Percentiles rank a stretch among this genome's conserved stretches.
phyloP scores from a whole-genome alignment of 2,888 invertebrate species.

The Apoderus coryli region DNA sequence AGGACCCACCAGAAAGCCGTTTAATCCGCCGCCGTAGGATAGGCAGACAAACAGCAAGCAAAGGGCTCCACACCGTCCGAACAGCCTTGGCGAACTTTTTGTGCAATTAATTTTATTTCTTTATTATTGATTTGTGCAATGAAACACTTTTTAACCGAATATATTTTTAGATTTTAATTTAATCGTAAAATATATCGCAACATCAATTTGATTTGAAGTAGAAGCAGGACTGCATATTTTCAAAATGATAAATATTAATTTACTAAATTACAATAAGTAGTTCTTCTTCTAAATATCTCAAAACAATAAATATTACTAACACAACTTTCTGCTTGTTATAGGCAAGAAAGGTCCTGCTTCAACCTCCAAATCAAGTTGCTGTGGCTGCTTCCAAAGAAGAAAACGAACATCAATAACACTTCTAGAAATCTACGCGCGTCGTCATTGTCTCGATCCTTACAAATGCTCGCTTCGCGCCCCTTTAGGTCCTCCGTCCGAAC shows the following conservation, averaged over 20 bases:
- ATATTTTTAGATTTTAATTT: too few species aligned
- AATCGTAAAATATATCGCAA: too few species aligned
- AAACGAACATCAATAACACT: slow-evolving; percentile 30
- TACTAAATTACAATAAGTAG: slow-evolving; percentile 5
- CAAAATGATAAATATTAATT: background rate
- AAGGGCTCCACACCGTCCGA: too few species aligned
- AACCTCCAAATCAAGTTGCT: slow-evolving; percentile 30
- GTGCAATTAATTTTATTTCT: too few species aligned
- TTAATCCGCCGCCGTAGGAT: too few species aligned
- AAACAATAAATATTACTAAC: background rate
- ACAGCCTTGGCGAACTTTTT: too few species aligned
- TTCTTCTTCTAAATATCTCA: slow-evolving; percentile 4
- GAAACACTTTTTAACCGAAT: too few species aligned
- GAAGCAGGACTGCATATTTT: slow-evolving; percentile 18
- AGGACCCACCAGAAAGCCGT: too few species aligned
- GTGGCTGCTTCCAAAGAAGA: slow-evolving; percentile 32
- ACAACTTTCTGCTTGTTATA: slow-evolving; percentile 32
- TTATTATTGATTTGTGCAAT: too few species aligned
- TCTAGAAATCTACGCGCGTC: slow-evolving; percentile 45
- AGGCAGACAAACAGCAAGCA: too few species aligned
- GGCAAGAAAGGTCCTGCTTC: slow-evolving; percentile 35
- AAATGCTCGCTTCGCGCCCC: slow-evolving; percentile 30
- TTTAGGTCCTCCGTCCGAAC: slow-evolving; percentile 29
- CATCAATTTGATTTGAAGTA: slow-evolving; percentile 16
- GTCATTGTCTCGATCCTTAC: slow-evolving; percentile 25